Percentiles rank a stretch among this genome's conserved stretches.
Evolutionary conservation across 1,140 invertebrate genomes (phyloP).

Genomic region (Orussus abietinus): DNA sequence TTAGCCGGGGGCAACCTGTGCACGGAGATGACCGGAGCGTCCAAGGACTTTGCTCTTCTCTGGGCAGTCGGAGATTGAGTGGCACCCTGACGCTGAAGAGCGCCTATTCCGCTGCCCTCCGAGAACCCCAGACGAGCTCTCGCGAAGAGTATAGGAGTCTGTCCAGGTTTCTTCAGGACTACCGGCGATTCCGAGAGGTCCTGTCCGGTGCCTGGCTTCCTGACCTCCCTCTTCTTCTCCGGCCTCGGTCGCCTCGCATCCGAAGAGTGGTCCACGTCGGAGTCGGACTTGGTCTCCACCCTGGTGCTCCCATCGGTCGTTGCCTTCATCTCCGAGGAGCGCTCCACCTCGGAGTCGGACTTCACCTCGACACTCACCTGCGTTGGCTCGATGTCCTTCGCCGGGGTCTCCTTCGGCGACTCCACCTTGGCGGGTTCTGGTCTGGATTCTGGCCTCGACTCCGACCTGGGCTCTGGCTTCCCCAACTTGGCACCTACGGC

Average conservation of each 20-base stretch:
- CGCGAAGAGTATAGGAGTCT: constrained; percentile 73
- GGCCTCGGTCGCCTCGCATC: constrained; percentile 2
- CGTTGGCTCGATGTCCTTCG: not conserved
- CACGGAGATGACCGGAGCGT: constrained; percentile 75
- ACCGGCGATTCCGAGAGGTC: constrained; percentile 56
- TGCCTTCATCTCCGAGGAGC: constrained; percentile 5
- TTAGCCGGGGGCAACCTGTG: constrained; percentile 75
- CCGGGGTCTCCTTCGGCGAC: not conserved
- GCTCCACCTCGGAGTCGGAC: constrained; percentile 9
- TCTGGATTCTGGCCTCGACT: constrained; percentile 7
- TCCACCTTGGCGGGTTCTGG: not conserved
- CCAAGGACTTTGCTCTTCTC: constrained; percentile 74
- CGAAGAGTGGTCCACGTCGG: constrained; percentile 3
- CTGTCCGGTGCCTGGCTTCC: constrained; percentile 27
- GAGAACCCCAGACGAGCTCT: constrained; percentile 73
- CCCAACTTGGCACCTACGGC: constrained; percentile 20
- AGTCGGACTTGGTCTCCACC: constrained; percentile 11
- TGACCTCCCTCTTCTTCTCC: constrained; percentile 24
- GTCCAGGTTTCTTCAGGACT: constrained; percentile 61
- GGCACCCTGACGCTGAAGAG: constrained; percentile 69
- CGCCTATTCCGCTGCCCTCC: constrained; percentile 71
- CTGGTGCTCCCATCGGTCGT: not conserved
- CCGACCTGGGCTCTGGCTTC: constrained; percentile 21
- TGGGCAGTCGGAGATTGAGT: constrained; percentile 69
- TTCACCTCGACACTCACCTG: constrained; percentile 3